These are phyloP conservation scores for Amblyraja radiata DNA, from an alignment of 2,797 vertebrate genomes.

Conservation along the genomic window DNA sequence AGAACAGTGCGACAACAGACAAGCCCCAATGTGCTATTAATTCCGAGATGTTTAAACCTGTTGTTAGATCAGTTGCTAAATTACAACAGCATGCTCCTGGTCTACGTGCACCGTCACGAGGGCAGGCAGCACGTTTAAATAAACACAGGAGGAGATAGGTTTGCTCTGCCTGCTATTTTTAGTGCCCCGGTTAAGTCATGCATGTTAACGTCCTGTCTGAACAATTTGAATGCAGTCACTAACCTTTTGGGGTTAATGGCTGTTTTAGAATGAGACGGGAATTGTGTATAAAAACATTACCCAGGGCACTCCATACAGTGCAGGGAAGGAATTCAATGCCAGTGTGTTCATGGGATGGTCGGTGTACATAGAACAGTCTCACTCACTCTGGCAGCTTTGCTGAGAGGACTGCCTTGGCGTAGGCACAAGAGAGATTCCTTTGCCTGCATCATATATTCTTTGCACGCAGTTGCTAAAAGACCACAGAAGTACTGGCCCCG, in stretches of 20 bases:
- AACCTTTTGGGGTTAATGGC: slow-evolving; percentile 21
- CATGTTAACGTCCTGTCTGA: slow-evolving; percentile 11
- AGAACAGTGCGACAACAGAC: not conserved
- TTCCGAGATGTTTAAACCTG: not conserved
- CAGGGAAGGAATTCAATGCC: slow-evolving; percentile 9
- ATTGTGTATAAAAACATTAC: slow-evolving; percentile 21
- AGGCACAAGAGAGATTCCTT: not conserved
- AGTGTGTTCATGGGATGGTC: not conserved
- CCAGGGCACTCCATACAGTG: not conserved
- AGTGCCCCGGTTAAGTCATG: slow-evolving; percentile 14
- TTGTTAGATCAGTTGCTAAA: not conserved
- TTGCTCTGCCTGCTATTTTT: slow-evolving; percentile 26
- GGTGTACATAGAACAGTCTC: not conserved
- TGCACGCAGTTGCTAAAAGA: not conserved
- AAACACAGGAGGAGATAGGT: not conserved
- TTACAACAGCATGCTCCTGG: not conserved
- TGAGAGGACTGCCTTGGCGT: not conserved
- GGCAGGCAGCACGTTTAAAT: not conserved
- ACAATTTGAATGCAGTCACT: slow-evolving; percentile 14
- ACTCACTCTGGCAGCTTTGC: slow-evolving; percentile 9
- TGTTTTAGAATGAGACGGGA: slow-evolving; percentile 9
- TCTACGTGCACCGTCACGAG: not conserved
- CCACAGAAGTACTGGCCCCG: no score
- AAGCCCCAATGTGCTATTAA: not conserved
- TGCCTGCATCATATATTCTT: not conserved